Conservation (phyloP, 2,888 invertebrate genomes). For the Drosophila emarginata region DNA sequence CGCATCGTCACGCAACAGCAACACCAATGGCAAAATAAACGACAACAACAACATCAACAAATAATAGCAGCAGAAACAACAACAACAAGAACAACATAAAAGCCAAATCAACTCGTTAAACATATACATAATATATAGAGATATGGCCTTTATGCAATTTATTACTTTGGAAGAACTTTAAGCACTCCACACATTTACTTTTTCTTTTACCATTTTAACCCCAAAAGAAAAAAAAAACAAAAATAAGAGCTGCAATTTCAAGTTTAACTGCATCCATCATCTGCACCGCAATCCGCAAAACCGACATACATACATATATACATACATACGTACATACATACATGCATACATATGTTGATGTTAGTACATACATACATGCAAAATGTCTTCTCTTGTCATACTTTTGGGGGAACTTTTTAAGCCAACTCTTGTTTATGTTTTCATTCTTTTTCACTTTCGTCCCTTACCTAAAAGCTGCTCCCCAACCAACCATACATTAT, state of each 20-base stretch:
- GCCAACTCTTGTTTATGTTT: conserved; percentile 60
- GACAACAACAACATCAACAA: conserved; percentile 25
- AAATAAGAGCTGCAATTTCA: conserved; percentile 1
- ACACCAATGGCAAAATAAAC: conserved; percentile 7
- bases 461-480: not conserved
- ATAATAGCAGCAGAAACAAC: conserved; percentile 24
- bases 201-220: not conserved
- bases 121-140: not conserved
- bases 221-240: not conserved
- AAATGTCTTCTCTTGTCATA: conserved; percentile 11
- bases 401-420: conserved; percentile 43
- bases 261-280: conserved; percentile 4
- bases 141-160: conserved; percentile 7
- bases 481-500: not conserved
- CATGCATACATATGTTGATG: not conserved
- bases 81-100: conserved; percentile 15
- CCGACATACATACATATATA: not conserved
- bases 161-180: conserved; percentile 7
- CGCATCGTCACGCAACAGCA: conserved; percentile 46
- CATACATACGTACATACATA: not conserved
- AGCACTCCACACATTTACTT: not conserved
- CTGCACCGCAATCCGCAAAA: not conserved
- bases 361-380: not conserved
- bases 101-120: conserved; percentile 9
- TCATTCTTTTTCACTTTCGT: conserved; percentile 4